A percentile compares a stretch with the other conserved stretches of the same genome.
phyloP scores from a whole-genome alignment of 2,113 vertebrate species.

The rabbit (Oryctolagus cuniculus) region mOryCun1.1 NC_091447.1:18948501-18949000 shows the following conservation, averaged over 20 bases:
- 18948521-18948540: too few relatives aligned
- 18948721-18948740: not conserved
- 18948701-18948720: not conserved
- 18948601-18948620: not conserved
- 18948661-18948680: not conserved
- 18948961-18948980: not conserved
- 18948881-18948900: not conserved
- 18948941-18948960: not conserved
- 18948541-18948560: not conserved
- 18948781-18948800: not conserved
- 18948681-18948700: not conserved
- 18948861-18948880: not conserved
- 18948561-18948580: not conserved
- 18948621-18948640: rapidly evolving
- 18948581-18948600: not conserved
- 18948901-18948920: not conserved
- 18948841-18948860: not conserved
- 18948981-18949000: not conserved
- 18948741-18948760: not conserved
- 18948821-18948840: not conserved
- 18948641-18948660: too few relatives aligned
- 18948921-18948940: not conserved
- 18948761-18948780: not conserved
- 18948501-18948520: too few relatives aligned
- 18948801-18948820: not conserved